phyloP scores from a whole-genome alignment of 2,113 vertebrate genomes.

The Todiramphus saurophagus region DNA sequence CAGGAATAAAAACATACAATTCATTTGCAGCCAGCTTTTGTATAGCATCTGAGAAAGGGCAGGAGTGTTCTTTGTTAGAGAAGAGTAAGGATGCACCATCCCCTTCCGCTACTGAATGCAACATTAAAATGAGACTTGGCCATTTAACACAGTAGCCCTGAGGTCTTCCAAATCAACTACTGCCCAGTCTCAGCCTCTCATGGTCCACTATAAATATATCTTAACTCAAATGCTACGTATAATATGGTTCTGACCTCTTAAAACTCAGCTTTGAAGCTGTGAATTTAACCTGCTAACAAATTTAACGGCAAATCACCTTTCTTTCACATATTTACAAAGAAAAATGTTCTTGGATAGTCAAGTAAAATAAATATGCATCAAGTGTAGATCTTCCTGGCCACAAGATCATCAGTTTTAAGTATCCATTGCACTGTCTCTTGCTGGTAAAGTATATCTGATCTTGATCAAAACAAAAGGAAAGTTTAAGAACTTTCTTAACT shows the following conservation, averaged over 20 bases:
- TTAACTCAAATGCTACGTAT: not conserved
- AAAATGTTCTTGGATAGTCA: not conserved
- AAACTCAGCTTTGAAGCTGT: not conserved
- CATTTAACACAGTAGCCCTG: not conserved
- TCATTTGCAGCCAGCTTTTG: not conserved
- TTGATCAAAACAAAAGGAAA: not conserved
- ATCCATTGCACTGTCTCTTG: not conserved
- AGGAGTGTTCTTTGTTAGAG: not conserved
- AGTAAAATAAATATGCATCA: not conserved
- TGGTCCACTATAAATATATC: not conserved
- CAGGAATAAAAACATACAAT: not conserved
- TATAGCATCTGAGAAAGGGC: slow-evolving; percentile 10
- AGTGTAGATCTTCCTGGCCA: not conserved
- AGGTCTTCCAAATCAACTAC: not conserved
- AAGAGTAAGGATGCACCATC: not conserved
- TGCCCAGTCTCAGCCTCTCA: not conserved
- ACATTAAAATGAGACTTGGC: not conserved
- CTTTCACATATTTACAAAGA: not conserved
- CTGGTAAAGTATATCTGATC: not conserved
- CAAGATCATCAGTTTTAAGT: not conserved
- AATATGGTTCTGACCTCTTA: not conserved
- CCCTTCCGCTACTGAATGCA: not conserved
- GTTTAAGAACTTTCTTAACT: not conserved
- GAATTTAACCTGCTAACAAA: slow-evolving; percentile 14
- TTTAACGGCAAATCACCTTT: not conserved